Evolutionary conservation across 2,888 invertebrate species (phyloP), one percentile per base, ranked within the genome.

Genomic region (Subacronicta megacephala): DNA sequence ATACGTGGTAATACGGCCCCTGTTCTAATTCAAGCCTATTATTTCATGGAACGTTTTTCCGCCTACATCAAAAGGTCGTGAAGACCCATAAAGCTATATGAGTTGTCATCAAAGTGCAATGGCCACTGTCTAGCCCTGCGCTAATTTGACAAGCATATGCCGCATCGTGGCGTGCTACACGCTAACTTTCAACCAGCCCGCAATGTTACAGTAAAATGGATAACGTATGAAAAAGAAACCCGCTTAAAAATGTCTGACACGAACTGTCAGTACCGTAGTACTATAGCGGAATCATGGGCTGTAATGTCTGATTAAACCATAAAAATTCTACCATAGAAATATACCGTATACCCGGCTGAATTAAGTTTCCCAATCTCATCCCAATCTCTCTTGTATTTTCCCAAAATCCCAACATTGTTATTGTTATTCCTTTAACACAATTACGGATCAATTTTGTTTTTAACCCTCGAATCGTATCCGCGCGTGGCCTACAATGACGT

Each of bases 81-180:
- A 16, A 12, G 10, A 26, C 15, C 13, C 10, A 26, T 18, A 18
- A 23, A 43, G 23, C 23, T 29, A 3, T 47, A 50, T 20, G 35
- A 42, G 52, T 64, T 47, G 64, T 66, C 50, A 61, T 66, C 52
- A 50, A 66, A 62, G 76, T 71, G 77, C 77, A 76, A 77, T 75
- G 75, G 72, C 81, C 80, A 80, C 63, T 68, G 73, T 70, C 68
- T 64, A 70, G 58, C 66, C 72, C 69, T 63, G 63, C 62, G 69
- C 72, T 81, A 83, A 82, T 83, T 83, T 78, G 81, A 82, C 83
- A 83, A 78, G 61, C 71, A 77, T 73, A 76, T 80, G 78, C 78
- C 78, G 81, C 80, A 80, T 78, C 70, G 69, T 87, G 62, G 85
- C 88, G 88, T 87, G 89, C 68, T 47, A 60, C 89, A 88, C 88